Base-by-base conservation (phyloP, 2,797 vertebrate species). In the Phrynocephalus guinanensis region DNA sequence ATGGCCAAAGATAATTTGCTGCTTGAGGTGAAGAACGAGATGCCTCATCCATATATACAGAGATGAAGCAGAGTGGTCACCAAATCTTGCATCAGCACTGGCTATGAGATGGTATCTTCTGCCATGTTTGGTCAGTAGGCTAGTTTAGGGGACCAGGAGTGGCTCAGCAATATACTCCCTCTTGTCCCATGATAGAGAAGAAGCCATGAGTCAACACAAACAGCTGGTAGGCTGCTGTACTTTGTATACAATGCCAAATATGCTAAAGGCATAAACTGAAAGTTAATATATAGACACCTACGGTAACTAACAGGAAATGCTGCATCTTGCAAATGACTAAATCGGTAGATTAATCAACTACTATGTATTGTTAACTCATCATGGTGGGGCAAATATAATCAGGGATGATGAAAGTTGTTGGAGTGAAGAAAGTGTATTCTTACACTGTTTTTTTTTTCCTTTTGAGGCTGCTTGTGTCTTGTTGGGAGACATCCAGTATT, bases 291-390 rank as follows among this genome's bases (percentile, higher is more conserved):
- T 72, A n/a, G 70, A 72, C 28, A 72, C n/a, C 70, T 72, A n/a
- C 10, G 11, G 30, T 72, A 72, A 72, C 28, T 30, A 72, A 71
- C 9, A 56, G 52, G 52, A 56, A 56, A 44, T 44, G 52, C 52
- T 56, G 52, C 52, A 56, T 56, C 13, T 13, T 56, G 9, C 52
- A 56, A 56, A 56, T 18, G 6, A 72, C n/a, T 75, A 89, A 91
- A 91, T 70, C 66, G 70, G 81, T 70, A 82, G 81, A 82, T 82
- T 70, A 82, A 82, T 70, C 38, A 82, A 30, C 66, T 82, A 82
- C 48, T 70, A 38, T 44, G 68, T 33, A 33, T 33, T 33, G 33
- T 82, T 70, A 82, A 79, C 48, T 82, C 50, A 70, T 68, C 66
- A 82, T 68, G 50, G 7, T 26, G 66, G 81, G 66, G 26, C 16